Conservation (phyloP, 2,113 vertebrate species). For the Cottus gobio region DNA sequence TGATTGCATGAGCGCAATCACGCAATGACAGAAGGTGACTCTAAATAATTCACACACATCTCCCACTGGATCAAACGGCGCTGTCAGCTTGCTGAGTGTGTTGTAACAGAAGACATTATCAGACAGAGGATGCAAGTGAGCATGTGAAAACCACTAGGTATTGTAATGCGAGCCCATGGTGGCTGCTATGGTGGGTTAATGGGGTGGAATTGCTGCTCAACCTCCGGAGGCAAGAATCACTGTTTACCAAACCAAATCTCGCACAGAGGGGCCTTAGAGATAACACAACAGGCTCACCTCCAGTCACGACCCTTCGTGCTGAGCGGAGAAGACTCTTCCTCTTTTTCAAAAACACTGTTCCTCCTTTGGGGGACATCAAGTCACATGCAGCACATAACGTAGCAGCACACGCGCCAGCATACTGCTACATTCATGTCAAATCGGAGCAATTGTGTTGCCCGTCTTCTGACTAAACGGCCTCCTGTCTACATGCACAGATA, state of each 20-base stretch:
- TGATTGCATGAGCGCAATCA: neutral
- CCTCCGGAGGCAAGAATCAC: constrained; percentile 60
- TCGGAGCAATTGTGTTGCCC: neutral
- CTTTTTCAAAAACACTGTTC: constrained; percentile 12
- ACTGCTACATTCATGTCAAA: neutral
- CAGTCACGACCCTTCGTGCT: constrained; percentile 15
- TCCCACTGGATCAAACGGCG: constrained; percentile 44
- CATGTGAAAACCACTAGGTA: constrained; percentile 61
- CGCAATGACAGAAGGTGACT: constrained; percentile 36
- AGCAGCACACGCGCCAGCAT: neutral
- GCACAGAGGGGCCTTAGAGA: constrained; percentile 11
- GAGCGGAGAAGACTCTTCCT: constrained; percentile 11
- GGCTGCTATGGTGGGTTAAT: constrained; percentile 64
- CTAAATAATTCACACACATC: constrained; percentile 61
- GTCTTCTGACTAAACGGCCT: neutral
- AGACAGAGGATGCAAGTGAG: constrained; percentile 61
- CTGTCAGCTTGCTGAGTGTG: constrained; percentile 42
- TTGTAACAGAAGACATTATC: constrained; percentile 43
- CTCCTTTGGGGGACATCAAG: constrained; percentile 30
- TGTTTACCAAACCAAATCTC: constrained; percentile 51
- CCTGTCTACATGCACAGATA: neutral
- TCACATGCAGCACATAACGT: constrained; percentile 41
- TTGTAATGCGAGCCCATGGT: constrained; percentile 61
- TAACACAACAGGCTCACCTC: constrained; percentile 15
- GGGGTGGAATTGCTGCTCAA: constrained; percentile 56